Percentiles rank a stretch among this genome's conserved stretches.
Conservation (phyloP, 2,888 invertebrate species). For the Brenthis hecate region DNA sequence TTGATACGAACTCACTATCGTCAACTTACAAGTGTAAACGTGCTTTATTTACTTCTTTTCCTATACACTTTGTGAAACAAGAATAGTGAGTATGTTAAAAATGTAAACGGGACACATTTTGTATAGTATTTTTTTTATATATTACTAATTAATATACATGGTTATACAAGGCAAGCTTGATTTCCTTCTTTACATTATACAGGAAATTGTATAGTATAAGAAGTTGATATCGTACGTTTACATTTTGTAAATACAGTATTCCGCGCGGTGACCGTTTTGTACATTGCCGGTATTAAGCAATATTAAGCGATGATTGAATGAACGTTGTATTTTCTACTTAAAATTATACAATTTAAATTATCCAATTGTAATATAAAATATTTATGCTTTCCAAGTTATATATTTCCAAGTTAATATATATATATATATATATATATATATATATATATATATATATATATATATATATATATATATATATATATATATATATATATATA, state of each 20-base stretch:
- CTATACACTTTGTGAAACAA: not conserved
- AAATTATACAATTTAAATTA: constrained; percentile 4
- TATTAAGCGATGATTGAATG: constrained; percentile 24
- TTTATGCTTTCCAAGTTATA: constrained; percentile 27
- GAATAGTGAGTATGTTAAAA: constrained; percentile 1
- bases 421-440: no score
- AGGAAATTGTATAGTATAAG: constrained; percentile 5
- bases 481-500: no score
- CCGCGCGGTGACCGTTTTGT: constrained; percentile 55
- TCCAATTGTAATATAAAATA: constrained; percentile 4
- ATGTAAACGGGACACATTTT: constrained; percentile 9
- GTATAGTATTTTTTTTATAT: not conserved
- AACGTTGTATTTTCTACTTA: constrained; percentile 34
- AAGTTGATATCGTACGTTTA: constrained; percentile 7
- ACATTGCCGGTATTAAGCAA: constrained; percentile 51
- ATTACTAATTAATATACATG: constrained; percentile 6
- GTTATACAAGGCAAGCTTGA: not conserved
- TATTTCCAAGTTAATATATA: no score
- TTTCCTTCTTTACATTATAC: constrained; percentile 7
- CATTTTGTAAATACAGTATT: constrained; percentile 43
- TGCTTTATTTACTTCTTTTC: constrained; percentile 3
- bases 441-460: no score
- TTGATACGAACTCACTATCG: constrained; percentile 48
- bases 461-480: no score
- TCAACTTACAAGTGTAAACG: constrained; percentile 40